phyloP scores from a whole-genome alignment of 1,140 invertebrate genomes.

The Cotesia typhae region DNA sequence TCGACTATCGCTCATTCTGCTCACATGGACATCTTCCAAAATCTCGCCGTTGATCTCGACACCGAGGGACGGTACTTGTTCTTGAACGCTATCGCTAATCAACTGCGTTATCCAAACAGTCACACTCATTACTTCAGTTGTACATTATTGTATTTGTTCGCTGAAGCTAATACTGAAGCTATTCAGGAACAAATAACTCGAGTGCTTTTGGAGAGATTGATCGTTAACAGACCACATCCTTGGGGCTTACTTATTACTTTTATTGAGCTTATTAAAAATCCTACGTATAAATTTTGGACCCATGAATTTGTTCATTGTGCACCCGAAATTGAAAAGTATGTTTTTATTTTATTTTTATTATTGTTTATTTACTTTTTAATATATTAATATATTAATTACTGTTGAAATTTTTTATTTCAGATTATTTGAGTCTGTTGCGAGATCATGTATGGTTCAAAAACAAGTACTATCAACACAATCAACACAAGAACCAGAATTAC shows the following conservation, averaged over 20 bases:
- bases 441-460: constrained; percentile 91
- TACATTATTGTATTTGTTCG: constrained; percentile 94
- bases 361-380: constrained; percentile 41
- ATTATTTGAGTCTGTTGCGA: constrained; percentile 92
- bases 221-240: constrained; percentile 98
- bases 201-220: constrained; percentile 94
- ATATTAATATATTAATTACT: neutral
- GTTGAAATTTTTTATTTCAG: constrained; percentile 63
- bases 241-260: constrained; percentile 99
- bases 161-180: constrained; percentile 96
- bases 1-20: constrained; percentile 95
- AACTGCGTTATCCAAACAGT: constrained; percentile 97
- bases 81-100: constrained; percentile 98
- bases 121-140: constrained; percentile 99
- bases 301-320: constrained; percentile 99
- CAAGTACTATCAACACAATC: constrained; percentile 68
- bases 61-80: constrained; percentile 97
- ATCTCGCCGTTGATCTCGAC: constrained; percentile 96
- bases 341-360: constrained; percentile 44
- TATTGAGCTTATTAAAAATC: constrained; percentile 99
- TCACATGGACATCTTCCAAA: constrained; percentile 99
- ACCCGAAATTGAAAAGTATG: constrained; percentile 97
- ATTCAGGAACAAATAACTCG: constrained; percentile 93
- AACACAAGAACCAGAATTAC: constrained; percentile 68
- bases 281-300: constrained; percentile 98